Evolutionary conservation across 1,140 invertebrate genomes (phyloP).

Genomic region (Odontomachus brunneus): DNA sequence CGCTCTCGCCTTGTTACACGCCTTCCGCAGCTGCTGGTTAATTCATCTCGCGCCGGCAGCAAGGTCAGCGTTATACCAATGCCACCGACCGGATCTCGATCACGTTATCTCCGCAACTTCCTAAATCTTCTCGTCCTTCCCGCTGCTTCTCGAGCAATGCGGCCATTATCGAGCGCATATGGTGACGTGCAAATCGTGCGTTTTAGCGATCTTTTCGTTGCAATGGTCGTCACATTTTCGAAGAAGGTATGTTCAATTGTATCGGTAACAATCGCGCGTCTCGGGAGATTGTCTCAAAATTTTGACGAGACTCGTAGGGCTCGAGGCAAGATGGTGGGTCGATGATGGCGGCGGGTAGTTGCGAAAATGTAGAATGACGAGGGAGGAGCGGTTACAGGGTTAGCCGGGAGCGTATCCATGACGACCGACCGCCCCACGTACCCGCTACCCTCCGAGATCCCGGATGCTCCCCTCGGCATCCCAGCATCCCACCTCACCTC

Average conservation of each 20-base stretch:
- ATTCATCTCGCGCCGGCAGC: constrained; percentile 28
- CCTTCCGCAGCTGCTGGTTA: constrained; percentile 13
- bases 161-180: neutral
- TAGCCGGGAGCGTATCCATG: constrained; percentile 83
- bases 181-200: neutral
- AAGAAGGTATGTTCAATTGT: too few species aligned
- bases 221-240: too few species aligned
- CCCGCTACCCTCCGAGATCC: constrained; percentile 79
- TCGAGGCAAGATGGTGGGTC: constrained; percentile 84
- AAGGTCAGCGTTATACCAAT: constrained; percentile 17
- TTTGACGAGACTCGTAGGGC: constrained; percentile 56
- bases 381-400: constrained; percentile 79
- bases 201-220: too few species aligned
- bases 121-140: neutral
- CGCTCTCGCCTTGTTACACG: neutral
- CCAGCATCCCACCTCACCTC: constrained; percentile 69
- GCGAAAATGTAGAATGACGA: constrained; percentile 75
- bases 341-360: constrained; percentile 83
- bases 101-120: neutral
- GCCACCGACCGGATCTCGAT: neutral
- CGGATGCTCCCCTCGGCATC: constrained; percentile 79
- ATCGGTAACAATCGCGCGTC: neutral
- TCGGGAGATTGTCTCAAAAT: constrained; percentile 59
- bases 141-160: neutral
- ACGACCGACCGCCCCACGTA: constrained; percentile 84